Evolutionary conservation across 2,113 vertebrate genomes (phyloP).

Genomic region (human): DNA sequence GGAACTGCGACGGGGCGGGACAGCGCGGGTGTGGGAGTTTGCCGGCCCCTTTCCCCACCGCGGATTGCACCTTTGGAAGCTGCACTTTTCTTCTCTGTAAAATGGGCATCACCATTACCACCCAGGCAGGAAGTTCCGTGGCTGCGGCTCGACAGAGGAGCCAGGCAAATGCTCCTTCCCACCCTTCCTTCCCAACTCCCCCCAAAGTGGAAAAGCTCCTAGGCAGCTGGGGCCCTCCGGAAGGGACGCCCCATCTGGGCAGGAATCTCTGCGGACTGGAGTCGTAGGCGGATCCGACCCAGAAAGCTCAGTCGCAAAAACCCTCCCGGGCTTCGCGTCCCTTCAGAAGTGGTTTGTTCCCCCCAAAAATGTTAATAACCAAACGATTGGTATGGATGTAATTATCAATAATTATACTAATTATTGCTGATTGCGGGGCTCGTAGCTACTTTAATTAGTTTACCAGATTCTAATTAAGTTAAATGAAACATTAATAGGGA

Average conservation of each 20-base stretch:
- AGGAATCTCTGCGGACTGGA: neutral
- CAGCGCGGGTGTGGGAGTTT: accelerated
- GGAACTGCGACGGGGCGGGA: accelerated
- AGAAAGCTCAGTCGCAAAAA: constrained; percentile 10
- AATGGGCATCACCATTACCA: neutral
- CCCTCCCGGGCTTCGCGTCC: constrained; percentile 40
- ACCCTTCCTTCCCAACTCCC: neutral
- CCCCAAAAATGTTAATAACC: constrained; percentile 73
- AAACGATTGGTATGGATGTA: constrained; percentile 78
- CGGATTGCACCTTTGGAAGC: neutral
- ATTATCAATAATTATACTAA: constrained; percentile 84
- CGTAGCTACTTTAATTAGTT: constrained; percentile 83
- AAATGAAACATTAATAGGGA: constrained; percentile 85
- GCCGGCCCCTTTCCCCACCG: accelerated
- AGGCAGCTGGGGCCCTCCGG: neutral
- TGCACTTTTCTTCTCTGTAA: neutral
- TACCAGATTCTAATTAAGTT: constrained; percentile 84
- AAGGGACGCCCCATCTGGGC: neutral
- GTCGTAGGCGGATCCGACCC: neutral
- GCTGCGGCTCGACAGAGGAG: neutral
- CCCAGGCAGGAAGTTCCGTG: neutral
- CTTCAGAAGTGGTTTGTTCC: constrained; percentile 53
- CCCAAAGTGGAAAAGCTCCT: neutral
- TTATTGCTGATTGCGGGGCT: constrained; percentile 81
- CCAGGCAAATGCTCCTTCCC: neutral